Conservation (phyloP, 2,797 vertebrate species). For the Luscinia luscinia region DNA sequence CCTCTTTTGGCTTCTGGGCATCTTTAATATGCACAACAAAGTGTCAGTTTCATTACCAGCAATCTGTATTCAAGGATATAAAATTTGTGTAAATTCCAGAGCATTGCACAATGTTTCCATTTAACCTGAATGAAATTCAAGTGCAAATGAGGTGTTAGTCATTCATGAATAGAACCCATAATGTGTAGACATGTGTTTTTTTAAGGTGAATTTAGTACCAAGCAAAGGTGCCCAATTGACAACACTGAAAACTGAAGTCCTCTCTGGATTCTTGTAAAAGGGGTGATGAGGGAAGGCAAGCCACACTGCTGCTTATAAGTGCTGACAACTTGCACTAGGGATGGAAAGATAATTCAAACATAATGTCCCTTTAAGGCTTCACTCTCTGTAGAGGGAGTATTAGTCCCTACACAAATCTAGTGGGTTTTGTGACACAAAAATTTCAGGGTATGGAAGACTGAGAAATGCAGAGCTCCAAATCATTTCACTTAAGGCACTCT, state of each 20-base stretch:
- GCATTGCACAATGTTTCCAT: conserved; percentile 70
- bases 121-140: conserved; percentile 76
- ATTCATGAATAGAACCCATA: conserved; percentile 66
- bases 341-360: conserved; percentile 49
- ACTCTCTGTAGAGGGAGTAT: conserved; percentile 17
- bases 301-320: background rate
- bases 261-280: conserved; percentile 22
- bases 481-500: conserved; percentile 29
- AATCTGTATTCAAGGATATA: conserved; percentile 74
- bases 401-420: background rate
- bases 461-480: conserved; percentile 6
- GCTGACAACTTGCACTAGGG: background rate
- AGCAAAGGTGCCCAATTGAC: conserved; percentile 40
- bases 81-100: conserved; percentile 73
- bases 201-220: conserved; percentile 61
- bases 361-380: conserved; percentile 47
- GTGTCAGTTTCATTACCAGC: conserved; percentile 67
- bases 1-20: conserved; percentile 57
- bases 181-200: conserved; percentile 55
- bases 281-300: background rate
- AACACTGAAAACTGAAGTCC: conserved; percentile 14
- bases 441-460: background rate
- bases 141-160: conserved; percentile 74
- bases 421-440: conserved; percentile 14
- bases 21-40: conserved; percentile 70